Conservation (phyloP, 2,113 vertebrate species). For the Coregonus clupeaformis region DNA sequence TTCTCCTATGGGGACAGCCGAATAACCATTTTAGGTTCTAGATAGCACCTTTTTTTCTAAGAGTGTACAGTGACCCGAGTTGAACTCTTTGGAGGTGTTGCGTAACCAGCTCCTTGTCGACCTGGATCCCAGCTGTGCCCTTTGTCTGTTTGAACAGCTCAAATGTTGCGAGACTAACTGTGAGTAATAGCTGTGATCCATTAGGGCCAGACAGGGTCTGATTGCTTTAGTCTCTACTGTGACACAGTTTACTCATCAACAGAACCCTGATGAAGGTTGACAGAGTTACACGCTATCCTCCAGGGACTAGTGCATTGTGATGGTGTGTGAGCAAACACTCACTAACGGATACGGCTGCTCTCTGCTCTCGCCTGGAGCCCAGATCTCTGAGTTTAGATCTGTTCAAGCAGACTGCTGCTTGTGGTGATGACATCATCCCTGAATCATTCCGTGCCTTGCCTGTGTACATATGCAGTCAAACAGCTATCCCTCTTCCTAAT, state of each 20-base stretch:
- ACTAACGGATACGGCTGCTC: not conserved
- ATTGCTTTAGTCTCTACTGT: slow-evolving; percentile 6
- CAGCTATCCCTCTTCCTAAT: slow-evolving; percentile 59
- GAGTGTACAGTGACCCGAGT: slow-evolving; percentile 5
- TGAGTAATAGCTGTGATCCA: slow-evolving; percentile 12
- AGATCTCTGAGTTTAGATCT: slow-evolving; percentile 42
- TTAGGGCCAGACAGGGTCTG: not conserved
- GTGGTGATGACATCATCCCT: slow-evolving; percentile 67
- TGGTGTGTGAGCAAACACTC: slow-evolving; percentile 1
- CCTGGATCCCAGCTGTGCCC: not conserved
- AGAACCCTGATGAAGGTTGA: slow-evolving; percentile 3
- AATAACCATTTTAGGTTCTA: too few relatives aligned
- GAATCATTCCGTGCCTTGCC: slow-evolving; percentile 63
- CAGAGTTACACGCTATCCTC: slow-evolving; percentile 2
- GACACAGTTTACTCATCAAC: slow-evolving; percentile 13
- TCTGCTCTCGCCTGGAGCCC: slow-evolving; percentile 37
- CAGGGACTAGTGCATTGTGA: not conserved
- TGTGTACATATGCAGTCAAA: slow-evolving; percentile 59
- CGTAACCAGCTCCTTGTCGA: slow-evolving; percentile 16
- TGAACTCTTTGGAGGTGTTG: slow-evolving; percentile 29
- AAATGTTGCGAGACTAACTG: slow-evolving; percentile 5
- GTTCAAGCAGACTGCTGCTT: slow-evolving; percentile 43
- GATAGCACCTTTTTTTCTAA: too few relatives aligned
- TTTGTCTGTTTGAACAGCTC: not conserved
- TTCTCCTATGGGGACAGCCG: too few relatives aligned